These are phyloP conservation scores for Monopis laevigella DNA, from an alignment of 2,888 invertebrate species.

Conservation along the genomic window DNA sequence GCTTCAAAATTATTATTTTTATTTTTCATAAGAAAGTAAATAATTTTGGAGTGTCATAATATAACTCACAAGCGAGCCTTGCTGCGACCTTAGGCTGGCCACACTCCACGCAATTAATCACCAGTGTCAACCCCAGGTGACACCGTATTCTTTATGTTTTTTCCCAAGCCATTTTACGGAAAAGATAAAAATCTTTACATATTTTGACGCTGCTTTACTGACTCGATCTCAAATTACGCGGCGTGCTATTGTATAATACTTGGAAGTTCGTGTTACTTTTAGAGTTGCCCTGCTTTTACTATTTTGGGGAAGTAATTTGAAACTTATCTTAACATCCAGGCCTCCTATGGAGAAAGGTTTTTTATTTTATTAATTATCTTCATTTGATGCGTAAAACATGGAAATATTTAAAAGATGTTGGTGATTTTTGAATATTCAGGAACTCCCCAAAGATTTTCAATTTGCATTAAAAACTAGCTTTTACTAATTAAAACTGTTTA, in stretches of 20 bases:
- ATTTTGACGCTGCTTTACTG: conserved; percentile 65
- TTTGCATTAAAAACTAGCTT: no score
- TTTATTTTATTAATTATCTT: neutral
- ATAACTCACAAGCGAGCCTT: conserved; percentile 33
- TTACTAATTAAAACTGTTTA: no score
- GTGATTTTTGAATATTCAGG: no score
- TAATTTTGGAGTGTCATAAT: conserved; percentile 57
- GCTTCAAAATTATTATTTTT: conserved; percentile 6
- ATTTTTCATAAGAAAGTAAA: conserved; percentile 32
- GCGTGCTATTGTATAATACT: conserved; percentile 11
- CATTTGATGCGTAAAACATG: no score
- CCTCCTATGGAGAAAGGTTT: conserved; percentile 2
- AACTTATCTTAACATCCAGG: neutral
- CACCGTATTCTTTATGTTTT: conserved; percentile 69
- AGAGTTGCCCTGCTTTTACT: neutral
- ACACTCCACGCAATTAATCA: conserved; percentile 58
- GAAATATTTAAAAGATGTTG: no score
- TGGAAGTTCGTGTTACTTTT: conserved; percentile 1
- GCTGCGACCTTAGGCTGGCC: conserved; percentile 59
- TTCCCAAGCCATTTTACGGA: conserved; percentile 68
- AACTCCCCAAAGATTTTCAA: no score
- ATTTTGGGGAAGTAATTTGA: conserved; percentile 4
- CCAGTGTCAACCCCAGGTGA: conserved; percentile 64
- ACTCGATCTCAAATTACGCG: conserved; percentile 64
- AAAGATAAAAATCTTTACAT: conserved; percentile 69